A percentile compares a stretch with the other conserved stretches of the same genome.
Evolutionary conservation across 2,888 invertebrate genomes (phyloP).

Genomic region (Malthinus seriepunctatus): DNA sequence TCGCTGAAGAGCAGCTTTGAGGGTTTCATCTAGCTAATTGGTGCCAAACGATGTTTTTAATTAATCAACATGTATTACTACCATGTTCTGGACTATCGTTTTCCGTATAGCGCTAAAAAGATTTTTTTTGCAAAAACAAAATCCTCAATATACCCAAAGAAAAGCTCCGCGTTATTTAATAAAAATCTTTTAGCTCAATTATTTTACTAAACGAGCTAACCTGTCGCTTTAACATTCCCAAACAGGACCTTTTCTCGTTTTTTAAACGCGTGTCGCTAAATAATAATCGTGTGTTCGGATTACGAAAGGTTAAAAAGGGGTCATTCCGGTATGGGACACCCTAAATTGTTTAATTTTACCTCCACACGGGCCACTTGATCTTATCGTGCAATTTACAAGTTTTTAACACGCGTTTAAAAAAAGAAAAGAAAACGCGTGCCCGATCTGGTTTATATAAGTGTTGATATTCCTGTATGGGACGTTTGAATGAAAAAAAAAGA

Average conservation of each 20-base stretch:
- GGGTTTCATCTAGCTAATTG: constrained; percentile 56
- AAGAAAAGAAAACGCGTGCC: neutral
- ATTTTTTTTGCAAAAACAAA: constrained; percentile 10
- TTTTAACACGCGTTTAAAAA: constrained; percentile 2
- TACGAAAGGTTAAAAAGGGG: constrained; percentile 6
- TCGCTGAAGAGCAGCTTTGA: constrained; percentile 54
- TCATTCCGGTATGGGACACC: constrained; percentile 17
- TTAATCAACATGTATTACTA: constrained; percentile 51
- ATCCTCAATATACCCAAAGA: neutral
- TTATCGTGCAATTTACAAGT: neutral
- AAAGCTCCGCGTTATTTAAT: neutral
- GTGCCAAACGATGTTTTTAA: constrained; percentile 55
- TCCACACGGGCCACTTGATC: constrained; percentile 3
- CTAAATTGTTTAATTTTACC: neutral
- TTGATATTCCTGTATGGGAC: constrained; percentile 17
- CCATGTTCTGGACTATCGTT: constrained; percentile 46
- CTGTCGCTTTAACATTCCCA: constrained; percentile 1
- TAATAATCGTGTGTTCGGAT: constrained; percentile 8
- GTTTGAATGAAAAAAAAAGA: neutral
- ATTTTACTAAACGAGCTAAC: neutral
- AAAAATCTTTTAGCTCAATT: neutral
- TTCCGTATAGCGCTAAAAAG: constrained; percentile 14
- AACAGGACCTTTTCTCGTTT: constrained; percentile 12
- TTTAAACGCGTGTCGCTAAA: constrained; percentile 5
- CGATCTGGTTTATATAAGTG: neutral